Conservation (phyloP, 2,113 vertebrate species). For the Prunella himalayana region DNA sequence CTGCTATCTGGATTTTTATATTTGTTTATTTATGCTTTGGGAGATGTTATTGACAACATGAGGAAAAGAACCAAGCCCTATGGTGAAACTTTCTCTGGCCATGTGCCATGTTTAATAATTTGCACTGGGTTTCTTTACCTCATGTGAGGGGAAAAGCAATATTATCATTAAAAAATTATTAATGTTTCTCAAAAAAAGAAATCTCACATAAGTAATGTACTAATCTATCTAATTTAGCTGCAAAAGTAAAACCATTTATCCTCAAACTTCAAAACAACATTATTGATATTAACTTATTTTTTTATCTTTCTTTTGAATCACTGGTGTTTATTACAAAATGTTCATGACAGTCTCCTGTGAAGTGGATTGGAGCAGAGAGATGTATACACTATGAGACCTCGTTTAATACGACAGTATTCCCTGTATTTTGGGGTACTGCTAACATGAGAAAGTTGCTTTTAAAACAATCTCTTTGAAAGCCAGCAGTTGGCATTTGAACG, state of each 20-base stretch:
- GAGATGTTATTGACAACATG: neutral
- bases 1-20: neutral
- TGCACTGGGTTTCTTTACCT: neutral
- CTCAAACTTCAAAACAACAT: accelerated
- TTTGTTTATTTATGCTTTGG: neutral
- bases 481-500: neutral
- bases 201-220: neutral
- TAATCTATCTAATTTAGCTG: neutral
- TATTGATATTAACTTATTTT: neutral
- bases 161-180: neutral
- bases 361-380: neutral
- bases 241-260: neutral
- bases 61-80: neutral
- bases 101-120: neutral
- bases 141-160: neutral
- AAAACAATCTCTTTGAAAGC: neutral
- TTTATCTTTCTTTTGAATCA: neutral
- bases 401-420: neutral
- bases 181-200: neutral
- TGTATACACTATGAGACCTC: neutral
- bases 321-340: neutral
- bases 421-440: neutral
- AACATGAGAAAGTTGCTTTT: neutral
- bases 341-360: neutral
- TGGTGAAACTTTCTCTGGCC: neutral